These are phyloP conservation scores for Hippocampus kuda DNA, from an alignment of 2,797 vertebrate species.

Conservation along the genomic window DNA sequence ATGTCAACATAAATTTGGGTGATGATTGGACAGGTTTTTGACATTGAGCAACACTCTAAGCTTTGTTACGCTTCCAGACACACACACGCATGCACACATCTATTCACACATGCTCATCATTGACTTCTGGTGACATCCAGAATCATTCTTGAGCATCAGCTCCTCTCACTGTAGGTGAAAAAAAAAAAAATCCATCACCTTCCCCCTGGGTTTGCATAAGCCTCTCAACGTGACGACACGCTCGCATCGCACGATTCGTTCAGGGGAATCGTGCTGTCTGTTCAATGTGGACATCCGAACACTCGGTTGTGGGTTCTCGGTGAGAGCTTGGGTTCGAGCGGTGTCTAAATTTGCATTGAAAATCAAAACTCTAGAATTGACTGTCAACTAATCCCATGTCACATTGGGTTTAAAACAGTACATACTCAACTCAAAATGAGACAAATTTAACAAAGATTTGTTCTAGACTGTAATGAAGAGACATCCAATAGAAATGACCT, in stretches of 20 bases:
- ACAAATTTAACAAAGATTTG: too few relatives aligned
- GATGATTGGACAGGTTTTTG: too few relatives aligned
- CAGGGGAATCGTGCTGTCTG: slow-evolving; percentile 66
- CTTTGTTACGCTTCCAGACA: slow-evolving; percentile 1
- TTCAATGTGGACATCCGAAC: slow-evolving; percentile 60
- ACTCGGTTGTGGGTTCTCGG: neutral
- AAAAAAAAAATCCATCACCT: slow-evolving; percentile 73
- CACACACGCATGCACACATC: slow-evolving; percentile 28
- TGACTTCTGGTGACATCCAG: slow-evolving; percentile 66
- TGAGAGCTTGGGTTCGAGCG: neutral
- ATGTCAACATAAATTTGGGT: too few relatives aligned
- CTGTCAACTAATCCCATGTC: neutral
- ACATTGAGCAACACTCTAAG: too few relatives aligned
- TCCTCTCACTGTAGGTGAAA: slow-evolving; percentile 69
- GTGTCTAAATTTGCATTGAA: neutral
- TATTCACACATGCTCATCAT: slow-evolving; percentile 54
- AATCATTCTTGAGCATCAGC: slow-evolving; percentile 75
- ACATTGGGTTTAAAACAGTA: neutral
- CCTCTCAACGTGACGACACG: slow-evolving; percentile 70
- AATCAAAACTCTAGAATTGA: neutral
- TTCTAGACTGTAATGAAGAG: neutral
- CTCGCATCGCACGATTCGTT: slow-evolving; percentile 63
- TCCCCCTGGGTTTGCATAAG: slow-evolving; percentile 75
- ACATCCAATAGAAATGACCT: slow-evolving; percentile 11
- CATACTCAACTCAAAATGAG: too few relatives aligned